These are phyloP conservation scores for Thalpophila matura DNA, from an alignment of 2,888 invertebrate genomes.

Conservation along the genomic window DNA sequence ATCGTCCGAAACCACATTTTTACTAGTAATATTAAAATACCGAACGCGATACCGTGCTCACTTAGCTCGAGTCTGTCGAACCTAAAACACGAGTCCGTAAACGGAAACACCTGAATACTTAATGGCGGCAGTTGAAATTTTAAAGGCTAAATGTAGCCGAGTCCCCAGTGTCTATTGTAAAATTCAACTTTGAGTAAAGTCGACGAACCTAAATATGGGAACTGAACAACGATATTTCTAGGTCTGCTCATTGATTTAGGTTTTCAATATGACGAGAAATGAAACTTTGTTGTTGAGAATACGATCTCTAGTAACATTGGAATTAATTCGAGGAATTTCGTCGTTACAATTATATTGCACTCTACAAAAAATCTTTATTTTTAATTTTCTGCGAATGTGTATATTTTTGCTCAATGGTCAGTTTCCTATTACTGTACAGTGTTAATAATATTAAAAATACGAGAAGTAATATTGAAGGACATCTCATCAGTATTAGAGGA, in stretches of 20 bases:
- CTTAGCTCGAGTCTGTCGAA: slow-evolving; percentile 23
- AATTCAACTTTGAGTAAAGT: slow-evolving; percentile 23
- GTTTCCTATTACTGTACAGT: not conserved
- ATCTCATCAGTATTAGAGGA: not conserved
- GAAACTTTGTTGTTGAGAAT: not conserved
- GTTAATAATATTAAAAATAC: not conserved
- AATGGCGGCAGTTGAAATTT: slow-evolving; percentile 30
- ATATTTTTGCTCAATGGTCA: not conserved
- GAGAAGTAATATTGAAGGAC: not conserved
- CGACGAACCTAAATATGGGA: slow-evolving; percentile 36
- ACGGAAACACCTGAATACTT: slow-evolving; percentile 47
- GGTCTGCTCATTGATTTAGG: slow-evolving; percentile 7
- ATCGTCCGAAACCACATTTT: not conserved
- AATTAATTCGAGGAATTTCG: not conserved
- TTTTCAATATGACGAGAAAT: not conserved
- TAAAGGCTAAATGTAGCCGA: slow-evolving; percentile 44
- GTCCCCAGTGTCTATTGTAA: slow-evolving; percentile 27
- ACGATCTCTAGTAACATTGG: not conserved
- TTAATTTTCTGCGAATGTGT: not conserved
- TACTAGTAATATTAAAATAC: not conserved
- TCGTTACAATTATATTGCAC: not conserved
- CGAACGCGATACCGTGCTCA: not conserved
- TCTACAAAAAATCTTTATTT: no score
- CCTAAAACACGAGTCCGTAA: slow-evolving; percentile 28
- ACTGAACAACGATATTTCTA: slow-evolving; percentile 13